Evolutionary conservation across 2,888 invertebrate genomes (phyloP).

Genomic region (Frankliniella intonsa): DNA sequence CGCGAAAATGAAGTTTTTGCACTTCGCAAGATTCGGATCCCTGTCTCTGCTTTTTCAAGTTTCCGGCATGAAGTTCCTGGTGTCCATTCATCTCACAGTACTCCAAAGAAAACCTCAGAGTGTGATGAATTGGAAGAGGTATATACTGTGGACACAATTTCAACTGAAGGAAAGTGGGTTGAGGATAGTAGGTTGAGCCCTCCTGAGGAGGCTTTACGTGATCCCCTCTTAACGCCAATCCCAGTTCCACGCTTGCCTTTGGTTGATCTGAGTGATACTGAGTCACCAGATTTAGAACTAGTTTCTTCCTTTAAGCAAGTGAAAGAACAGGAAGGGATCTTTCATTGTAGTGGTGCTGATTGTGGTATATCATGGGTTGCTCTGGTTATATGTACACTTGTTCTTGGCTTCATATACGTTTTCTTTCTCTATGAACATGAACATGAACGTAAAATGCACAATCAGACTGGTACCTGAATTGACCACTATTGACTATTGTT

Average conservation of each 20-base stretch:
- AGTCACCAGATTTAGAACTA: not conserved
- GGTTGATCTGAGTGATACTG: not conserved
- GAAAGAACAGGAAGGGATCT: not conserved
- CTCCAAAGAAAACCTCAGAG: not conserved
- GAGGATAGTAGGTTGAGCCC: not conserved
- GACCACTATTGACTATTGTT: not conserved
- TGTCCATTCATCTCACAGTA: not conserved
- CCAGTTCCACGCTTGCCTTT: not conserved
- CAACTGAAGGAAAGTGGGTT: not conserved
- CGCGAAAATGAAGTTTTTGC: slow-evolving; percentile 15
- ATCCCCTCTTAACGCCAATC: not conserved
- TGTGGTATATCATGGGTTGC: not conserved
- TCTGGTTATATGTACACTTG: not conserved
- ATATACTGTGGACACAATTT: not conserved
- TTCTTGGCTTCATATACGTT: not conserved
- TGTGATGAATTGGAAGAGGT: not conserved
- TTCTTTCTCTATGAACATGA: slow-evolving; percentile 12
- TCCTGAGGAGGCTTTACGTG: not conserved
- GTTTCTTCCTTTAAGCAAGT: not conserved
- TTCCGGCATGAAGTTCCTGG: not conserved
- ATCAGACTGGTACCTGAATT: slow-evolving; percentile 4
- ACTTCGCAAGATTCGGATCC: not conserved
- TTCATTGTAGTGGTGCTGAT: not conserved
- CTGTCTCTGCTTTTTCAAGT: slow-evolving; percentile 8
- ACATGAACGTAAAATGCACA: not conserved